Evolutionary conservation across 1,140 invertebrate genomes (phyloP).

Genomic region (Dendrolimus punctatus): DNA sequence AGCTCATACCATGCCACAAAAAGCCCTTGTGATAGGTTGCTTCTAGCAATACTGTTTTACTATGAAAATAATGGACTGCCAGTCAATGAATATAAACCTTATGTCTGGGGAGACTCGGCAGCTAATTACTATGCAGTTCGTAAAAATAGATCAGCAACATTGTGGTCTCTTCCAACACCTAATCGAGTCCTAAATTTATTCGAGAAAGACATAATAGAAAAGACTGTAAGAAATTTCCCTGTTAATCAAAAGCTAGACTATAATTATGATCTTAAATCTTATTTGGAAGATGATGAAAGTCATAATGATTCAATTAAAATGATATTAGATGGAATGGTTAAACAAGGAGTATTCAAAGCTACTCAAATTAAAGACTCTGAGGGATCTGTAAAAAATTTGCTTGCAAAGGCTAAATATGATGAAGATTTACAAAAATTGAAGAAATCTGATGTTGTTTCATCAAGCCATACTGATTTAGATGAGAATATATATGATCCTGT

Average conservation of each 20-base stretch:
- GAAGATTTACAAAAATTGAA: conserved; percentile 19
- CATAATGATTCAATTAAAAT: conserved; percentile 26
- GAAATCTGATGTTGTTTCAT: conserved; percentile 20
- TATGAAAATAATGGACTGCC: conserved; percentile 76
- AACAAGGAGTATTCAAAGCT: conserved; percentile 19
- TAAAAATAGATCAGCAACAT: conserved; percentile 69
- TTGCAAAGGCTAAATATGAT: conserved; percentile 27
- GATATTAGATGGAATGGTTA: conserved; percentile 22
- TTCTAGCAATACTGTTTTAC: conserved; percentile 75
- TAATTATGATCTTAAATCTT: conserved; percentile 32
- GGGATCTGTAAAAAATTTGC: conserved; percentile 27
- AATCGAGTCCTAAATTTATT: conserved; percentile 82
- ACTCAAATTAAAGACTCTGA: conserved; percentile 30
- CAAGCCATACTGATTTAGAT: conserved; percentile 31
- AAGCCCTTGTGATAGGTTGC: conserved; percentile 75
- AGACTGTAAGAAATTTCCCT: conserved; percentile 82
- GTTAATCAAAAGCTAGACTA: conserved; percentile 50
- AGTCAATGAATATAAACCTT: conserved; percentile 81
- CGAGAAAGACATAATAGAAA: conserved; percentile 74
- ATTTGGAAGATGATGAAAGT: conserved; percentile 16
- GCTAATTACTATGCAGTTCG: conserved; percentile 82
- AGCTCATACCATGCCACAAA: conserved; percentile 81
- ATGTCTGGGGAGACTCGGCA: conserved; percentile 84
- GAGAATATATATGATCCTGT: conserved; percentile 78
- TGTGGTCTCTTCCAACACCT: conserved; percentile 80